A percentile compares a stretch with the other conserved stretches of the same genome.
Conservation (phyloP, 2,113 vertebrate genomes). For the western clawed frog (Xenopus tropicalis) region UCB_Xtro_10.0 CM004446.2:123583501-123584000, state of each 20-base stretch:
- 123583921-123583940: background rate
- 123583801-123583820: conserved; percentile 26
- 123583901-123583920: background rate
- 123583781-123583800: conserved; percentile 37
- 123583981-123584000: background rate
- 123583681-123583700: too few species aligned
- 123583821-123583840: background rate
- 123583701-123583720: too few species aligned
- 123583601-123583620: too few species aligned
- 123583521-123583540: too few species aligned
- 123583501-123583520: too few species aligned
- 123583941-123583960: background rate
- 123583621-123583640: too few species aligned
- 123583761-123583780: conserved; percentile 31
- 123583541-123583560: too few species aligned
- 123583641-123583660: too few species aligned
- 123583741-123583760: too few species aligned
- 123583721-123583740: too few species aligned
- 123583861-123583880: background rate
- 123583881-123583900: background rate
- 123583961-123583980: too few species aligned
- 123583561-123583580: background rate
- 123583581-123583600: background rate
- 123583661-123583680: too few species aligned
- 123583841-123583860: background rate